Evolutionary conservation across 1,140 invertebrate genomes (phyloP).

Genomic region (Littorina saxatilis): DNA sequence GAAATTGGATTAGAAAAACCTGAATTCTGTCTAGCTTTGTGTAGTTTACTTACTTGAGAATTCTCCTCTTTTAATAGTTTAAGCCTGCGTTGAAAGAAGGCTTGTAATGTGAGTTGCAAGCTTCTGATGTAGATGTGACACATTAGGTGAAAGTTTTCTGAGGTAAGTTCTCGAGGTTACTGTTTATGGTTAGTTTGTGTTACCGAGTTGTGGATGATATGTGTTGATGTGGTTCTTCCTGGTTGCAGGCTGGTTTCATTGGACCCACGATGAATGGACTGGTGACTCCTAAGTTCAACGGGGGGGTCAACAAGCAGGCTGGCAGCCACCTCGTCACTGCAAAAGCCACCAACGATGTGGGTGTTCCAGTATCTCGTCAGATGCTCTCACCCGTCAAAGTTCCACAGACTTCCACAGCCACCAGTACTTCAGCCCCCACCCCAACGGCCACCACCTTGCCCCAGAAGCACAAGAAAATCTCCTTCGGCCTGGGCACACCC

Average conservation of each 20-base stretch:
- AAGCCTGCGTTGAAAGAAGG: too few species aligned
- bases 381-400: slow-evolving; percentile 3
- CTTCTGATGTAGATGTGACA: too few species aligned
- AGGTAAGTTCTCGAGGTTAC: too few species aligned
- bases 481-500: slow-evolving; percentile 61
- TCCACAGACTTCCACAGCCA: not conserved
- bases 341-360: slow-evolving; percentile 33
- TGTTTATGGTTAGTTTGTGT: too few species aligned
- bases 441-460: slow-evolving; percentile 47
- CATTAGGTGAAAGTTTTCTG: too few species aligned
- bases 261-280: slow-evolving; percentile 25
- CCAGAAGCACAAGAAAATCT: slow-evolving; percentile 63
- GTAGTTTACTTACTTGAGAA: too few species aligned
- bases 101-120: too few species aligned
- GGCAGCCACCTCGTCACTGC: not conserved
- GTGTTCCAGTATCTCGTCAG: slow-evolving; percentile 38
- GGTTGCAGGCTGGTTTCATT: slow-evolving; percentile 36
- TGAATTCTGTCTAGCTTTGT: too few species aligned
- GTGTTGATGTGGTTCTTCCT: not conserved
- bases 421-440: not conserved
- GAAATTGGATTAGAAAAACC: too few species aligned
- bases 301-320: slow-evolving; percentile 35
- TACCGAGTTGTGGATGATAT: too few species aligned
- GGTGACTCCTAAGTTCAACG: slow-evolving; percentile 42
- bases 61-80: too few species aligned